These are phyloP conservation scores for Hemicentrotus pulcherrimus DNA, from an alignment of 35 echinoderm and acorn worm species.

Conservation along the genomic window DNA sequence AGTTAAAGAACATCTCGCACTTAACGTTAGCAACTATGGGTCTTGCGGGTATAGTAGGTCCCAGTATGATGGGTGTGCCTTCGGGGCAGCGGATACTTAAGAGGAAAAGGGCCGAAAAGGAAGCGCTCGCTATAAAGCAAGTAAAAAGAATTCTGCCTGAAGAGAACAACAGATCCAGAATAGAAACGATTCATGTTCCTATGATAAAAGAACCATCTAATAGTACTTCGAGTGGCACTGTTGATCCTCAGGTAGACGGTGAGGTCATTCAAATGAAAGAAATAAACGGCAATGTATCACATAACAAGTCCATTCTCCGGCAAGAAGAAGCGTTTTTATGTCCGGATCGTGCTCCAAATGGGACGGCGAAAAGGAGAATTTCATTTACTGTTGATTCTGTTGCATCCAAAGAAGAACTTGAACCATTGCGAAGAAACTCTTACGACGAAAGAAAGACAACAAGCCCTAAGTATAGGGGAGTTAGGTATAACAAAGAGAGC, in stretches of 20 bases:
- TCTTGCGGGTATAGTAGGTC: slow-evolving; percentile 73
- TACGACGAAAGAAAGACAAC: slow-evolving; percentile 46
- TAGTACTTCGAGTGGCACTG: neutral
- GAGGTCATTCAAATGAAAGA: slow-evolving; percentile 40
- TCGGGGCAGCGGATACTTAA: neutral
- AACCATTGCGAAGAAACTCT: slow-evolving; percentile 71
- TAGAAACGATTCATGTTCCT: slow-evolving; percentile 12
- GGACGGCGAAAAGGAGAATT: slow-evolving; percentile 57
- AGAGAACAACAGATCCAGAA: neutral
- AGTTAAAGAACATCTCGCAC: slow-evolving; percentile 81
- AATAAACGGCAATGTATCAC: slow-evolving; percentile 30
- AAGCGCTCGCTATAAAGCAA: slow-evolving; percentile 14
- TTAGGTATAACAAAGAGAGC: slow-evolving; percentile 22
- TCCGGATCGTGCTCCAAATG: slow-evolving; percentile 38
- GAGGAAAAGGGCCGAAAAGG: slow-evolving; percentile 14
- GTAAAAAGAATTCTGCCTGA: slow-evolving; percentile 43
- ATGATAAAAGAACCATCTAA: slow-evolving; percentile 30
- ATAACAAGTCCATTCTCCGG: slow-evolving; percentile 61
- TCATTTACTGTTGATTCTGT: slow-evolving; percentile 73
- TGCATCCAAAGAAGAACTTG: slow-evolving; percentile 64
- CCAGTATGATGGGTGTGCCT: slow-evolving; percentile 3
- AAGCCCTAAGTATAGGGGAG: slow-evolving; percentile 33
- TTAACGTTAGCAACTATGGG: slow-evolving; percentile 83
- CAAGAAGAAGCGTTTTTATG: slow-evolving; percentile 42
- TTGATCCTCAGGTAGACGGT: neutral